Conservation (phyloP, 2,797 vertebrate genomes). For the Girardinus metallicus region DNA sequence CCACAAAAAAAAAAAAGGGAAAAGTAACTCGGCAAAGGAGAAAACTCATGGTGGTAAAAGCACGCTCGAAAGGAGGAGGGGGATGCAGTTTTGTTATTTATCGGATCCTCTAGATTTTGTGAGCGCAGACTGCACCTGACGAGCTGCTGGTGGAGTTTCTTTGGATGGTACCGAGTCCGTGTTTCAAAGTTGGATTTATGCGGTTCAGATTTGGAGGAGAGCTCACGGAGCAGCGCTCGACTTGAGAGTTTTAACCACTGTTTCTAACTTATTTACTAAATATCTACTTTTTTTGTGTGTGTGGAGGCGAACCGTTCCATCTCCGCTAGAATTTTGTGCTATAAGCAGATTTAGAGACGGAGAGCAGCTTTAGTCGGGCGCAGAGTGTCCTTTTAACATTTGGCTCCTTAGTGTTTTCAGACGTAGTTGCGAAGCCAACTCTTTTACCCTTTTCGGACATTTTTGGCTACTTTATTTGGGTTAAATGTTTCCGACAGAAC, state of each 20-base stretch:
- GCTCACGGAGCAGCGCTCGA: slow-evolving; percentile 34
- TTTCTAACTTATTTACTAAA: slow-evolving; percentile 21
- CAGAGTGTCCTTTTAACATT: slow-evolving; percentile 22
- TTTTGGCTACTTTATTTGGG: not conserved
- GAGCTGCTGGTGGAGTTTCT: slow-evolving; percentile 42
- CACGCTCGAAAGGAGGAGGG: slow-evolving; percentile 57
- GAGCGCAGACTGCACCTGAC: slow-evolving; percentile 68
- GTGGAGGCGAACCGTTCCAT: slow-evolving; percentile 1
- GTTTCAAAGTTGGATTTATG: slow-evolving; percentile 69
- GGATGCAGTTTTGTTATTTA: slow-evolving; percentile 65
- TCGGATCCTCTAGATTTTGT: slow-evolving; percentile 64
- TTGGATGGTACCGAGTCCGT: slow-evolving; percentile 25
- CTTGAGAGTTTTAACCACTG: slow-evolving; percentile 35
- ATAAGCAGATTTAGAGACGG: not conserved
- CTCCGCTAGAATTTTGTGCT: not conserved
- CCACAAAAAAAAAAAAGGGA: slow-evolving; percentile 68
- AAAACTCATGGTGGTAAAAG: slow-evolving; percentile 70
- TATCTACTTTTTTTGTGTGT: not conserved
- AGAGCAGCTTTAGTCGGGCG: not conserved
- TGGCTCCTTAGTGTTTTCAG: slow-evolving; percentile 24
- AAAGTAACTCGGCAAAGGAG: slow-evolving; percentile 72
- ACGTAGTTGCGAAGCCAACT: slow-evolving; percentile 21
- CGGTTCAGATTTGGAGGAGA: slow-evolving; percentile 43
- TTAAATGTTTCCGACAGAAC: not conserved
- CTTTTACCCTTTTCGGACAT: slow-evolving; percentile 53